Base-by-base conservation (phyloP, 2,797 vertebrate species). In the Bothrops alternatus region DNA sequence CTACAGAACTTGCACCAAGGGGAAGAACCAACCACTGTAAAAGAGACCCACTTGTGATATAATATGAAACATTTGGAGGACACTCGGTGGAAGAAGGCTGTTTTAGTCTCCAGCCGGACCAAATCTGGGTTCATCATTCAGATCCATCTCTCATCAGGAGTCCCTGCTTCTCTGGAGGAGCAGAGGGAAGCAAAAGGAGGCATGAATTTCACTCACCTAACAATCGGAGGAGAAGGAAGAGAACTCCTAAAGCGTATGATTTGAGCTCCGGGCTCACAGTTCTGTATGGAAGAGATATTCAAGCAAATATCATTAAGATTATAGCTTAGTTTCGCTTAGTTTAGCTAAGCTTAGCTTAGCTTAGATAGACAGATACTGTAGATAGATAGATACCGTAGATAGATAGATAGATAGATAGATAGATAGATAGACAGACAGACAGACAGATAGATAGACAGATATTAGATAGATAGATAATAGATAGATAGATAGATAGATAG, bases 241-340 rank as follows among this genome's bases (percentile, higher is more conserved):
- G 97, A 89, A 99, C 98, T 95, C 99, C 99, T 87, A 99, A 98
- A 53, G 99, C 99, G 0, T 99, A 99, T 0, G 99, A 99, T 96
- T 99, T 99, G 95, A 99, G 98, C 94, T 99, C 99, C 0, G 99
- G 99, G 97, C 98, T 99, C 97, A 99, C 99, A 0, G 99, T 98
- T 97, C 99, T 99, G 91, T 32, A 96, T 26, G 93, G 93, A 97
- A 94, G 69, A 91, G 55, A 95, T 42, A 95, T 50, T 28, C 57
- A 88, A 87, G 37, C 18, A 50, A 53, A 82, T 23, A 50, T 90
- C 88, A 92, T n/a, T 14, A 88, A 57, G 1, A 6, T 16, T 53
- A 53, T 53, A 53, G 50, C 50, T 53, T 53, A 53, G 50, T 53
- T 53, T 53, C 10, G 2, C 50, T 53, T 2, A 50, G 47, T 7